Evolutionary conservation across 2,797 vertebrate genomes (phyloP).

Genomic region (Buceros bicornis): DNA sequence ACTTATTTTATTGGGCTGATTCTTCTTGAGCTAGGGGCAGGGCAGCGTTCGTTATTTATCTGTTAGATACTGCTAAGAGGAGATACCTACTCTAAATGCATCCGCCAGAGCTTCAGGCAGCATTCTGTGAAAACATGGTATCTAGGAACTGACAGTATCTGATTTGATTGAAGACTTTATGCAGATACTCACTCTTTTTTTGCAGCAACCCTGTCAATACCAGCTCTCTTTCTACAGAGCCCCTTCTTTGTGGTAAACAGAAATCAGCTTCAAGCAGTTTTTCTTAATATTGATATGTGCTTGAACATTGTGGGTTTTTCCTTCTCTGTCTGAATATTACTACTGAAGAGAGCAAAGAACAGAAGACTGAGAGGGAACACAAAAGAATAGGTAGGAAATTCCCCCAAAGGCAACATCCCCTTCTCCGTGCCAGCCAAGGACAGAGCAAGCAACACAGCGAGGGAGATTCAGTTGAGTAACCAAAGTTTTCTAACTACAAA

Average conservation of each 20-base stretch:
- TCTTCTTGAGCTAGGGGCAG: background rate
- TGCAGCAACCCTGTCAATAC: background rate
- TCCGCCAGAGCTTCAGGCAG: background rate
- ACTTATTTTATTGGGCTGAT: background rate
- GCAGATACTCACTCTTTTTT: background rate
- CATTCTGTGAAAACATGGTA: background rate
- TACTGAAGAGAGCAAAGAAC: background rate
- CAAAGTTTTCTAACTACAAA: background rate
- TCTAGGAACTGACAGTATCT: background rate
- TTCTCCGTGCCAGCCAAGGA: background rate
- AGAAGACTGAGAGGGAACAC: background rate
- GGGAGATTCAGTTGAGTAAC: background rate
- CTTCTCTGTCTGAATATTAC: background rate
- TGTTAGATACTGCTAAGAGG: background rate
- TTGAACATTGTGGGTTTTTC: background rate
- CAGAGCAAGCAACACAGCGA: background rate
- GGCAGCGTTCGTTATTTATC: background rate
- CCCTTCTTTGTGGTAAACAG: background rate
- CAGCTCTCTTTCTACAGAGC: background rate
- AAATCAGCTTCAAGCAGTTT: background rate
- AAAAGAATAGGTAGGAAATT: background rate
- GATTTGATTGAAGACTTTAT: background rate
- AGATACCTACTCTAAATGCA: background rate
- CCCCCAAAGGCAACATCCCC: accelerated
- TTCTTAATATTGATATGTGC: background rate